A percentile compares a stretch with the other conserved stretches of the same genome.
Evolutionary conservation across 2,113 vertebrate genomes (phyloP).

Genomic region (Nipponia nippon): DNA sequence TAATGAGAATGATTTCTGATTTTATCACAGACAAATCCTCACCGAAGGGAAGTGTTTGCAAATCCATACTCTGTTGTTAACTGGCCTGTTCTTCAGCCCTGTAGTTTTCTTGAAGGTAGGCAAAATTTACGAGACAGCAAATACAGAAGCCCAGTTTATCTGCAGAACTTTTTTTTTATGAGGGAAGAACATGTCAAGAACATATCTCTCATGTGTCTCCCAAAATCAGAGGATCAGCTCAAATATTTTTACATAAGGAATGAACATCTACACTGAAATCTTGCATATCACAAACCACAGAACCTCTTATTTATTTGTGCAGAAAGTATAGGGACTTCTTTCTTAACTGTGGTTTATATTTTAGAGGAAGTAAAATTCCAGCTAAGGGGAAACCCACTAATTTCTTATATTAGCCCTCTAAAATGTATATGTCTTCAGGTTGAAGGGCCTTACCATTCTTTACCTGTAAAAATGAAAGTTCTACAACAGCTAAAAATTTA

Average conservation of each 20-base stretch:
- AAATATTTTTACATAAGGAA: neutral
- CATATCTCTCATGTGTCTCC: neutral
- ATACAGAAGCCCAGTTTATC: neutral
- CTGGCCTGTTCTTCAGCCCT: neutral
- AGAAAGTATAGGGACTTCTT: neutral
- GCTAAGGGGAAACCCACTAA: neutral
- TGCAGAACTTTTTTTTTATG: neutral
- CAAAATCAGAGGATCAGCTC: neutral
- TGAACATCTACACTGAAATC: neutral
- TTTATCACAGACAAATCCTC: neutral
- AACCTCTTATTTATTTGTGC: neutral
- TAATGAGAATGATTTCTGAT: neutral
- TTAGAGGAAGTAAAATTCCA: neutral
- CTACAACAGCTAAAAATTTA: neutral
- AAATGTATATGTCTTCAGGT: neutral
- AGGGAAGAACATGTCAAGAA: neutral
- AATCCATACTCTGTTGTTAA: neutral
- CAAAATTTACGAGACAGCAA: neutral
- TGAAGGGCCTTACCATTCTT: neutral
- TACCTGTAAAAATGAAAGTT: neutral
- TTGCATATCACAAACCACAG: neutral
- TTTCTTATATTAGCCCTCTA: neutral
- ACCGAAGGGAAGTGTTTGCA: neutral
- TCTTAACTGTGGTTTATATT: neutral
- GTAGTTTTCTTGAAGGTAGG: neutral